Evolutionary conservation across 1,140 invertebrate species (phyloP).

Genomic region (Calephelis virginiensis): DNA sequence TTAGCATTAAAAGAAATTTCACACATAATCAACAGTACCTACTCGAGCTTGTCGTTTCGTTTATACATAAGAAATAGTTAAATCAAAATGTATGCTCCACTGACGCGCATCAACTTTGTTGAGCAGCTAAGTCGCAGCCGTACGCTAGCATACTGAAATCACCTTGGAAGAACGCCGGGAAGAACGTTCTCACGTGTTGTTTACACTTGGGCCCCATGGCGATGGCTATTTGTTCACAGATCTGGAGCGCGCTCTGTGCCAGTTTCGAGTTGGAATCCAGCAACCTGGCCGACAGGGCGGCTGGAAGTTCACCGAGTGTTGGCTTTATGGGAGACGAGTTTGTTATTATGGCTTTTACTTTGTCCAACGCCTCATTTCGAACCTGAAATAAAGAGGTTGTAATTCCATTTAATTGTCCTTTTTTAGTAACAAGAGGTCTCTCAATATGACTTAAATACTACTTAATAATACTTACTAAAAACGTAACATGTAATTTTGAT

Average conservation of each 20-base stretch:
- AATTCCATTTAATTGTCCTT: neutral
- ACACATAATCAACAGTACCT: too few species aligned
- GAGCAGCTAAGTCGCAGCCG: neutral
- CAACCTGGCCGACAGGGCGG: constrained; percentile 86
- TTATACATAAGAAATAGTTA: too few species aligned
- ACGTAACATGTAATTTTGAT: too few species aligned
- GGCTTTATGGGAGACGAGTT: constrained; percentile 90
- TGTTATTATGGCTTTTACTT: constrained; percentile 86
- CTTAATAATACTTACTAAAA: too few species aligned
- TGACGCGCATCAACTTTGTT: too few species aligned
- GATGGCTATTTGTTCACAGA: constrained; percentile 88
- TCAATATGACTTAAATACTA: too few species aligned
- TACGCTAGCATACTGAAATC: constrained; percentile 28
- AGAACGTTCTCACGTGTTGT: constrained; percentile 87
- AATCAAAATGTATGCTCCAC: too few species aligned
- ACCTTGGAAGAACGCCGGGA: constrained; percentile 92
- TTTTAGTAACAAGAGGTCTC: neutral
- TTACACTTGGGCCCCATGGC: constrained; percentile 91
- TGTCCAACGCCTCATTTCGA: constrained; percentile 89
- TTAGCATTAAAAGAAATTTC: too few species aligned
- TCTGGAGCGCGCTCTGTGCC: constrained; percentile 87
- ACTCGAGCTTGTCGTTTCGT: too few species aligned
- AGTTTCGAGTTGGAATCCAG: constrained; percentile 95
- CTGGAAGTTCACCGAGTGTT: constrained; percentile 90
- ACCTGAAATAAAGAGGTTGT: constrained; percentile 72